Evolutionary conservation across 2,888 invertebrate genomes (phyloP), one percentile per base, ranked within the genome.

Genomic region (Xestia ashworthii): DNA sequence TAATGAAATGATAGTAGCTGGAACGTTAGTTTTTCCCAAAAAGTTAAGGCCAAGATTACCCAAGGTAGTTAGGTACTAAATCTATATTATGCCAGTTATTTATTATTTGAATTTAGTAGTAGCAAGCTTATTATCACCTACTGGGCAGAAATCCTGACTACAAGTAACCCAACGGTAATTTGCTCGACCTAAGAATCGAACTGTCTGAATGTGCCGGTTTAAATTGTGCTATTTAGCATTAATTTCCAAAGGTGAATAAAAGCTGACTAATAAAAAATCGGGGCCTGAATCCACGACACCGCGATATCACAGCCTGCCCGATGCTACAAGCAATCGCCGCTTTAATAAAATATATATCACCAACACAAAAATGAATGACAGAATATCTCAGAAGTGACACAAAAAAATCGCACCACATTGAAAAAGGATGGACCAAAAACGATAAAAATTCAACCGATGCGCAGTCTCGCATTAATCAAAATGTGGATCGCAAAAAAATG

Each of bases 401-500:
- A 91, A 92, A 92, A 92, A 92, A 89, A 80, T 78, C 78, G 74
- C 87, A 81, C 80, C 83, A 86, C 85, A 86, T 89, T 87, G 87
- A 92, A 91, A 92, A 92, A 93, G 92, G 91, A 92, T 93, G 93
- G 90, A 86, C 93, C 92, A 92, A 93, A 95, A 95, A 94, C 93
- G 93, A 94, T 93, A 93, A 94, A 93, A 94, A 89, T 90, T 86
- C 88, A 89, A 91, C 88, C 90, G 89, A 89, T 81, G 83, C 80
- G 87, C 90, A 84, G 85, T 67, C 89, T 86, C 86, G 83, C 94
- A 95, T 95, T 94, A 94, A 95, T 95, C 95, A 95, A 95, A 94
- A 93, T 91, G 92, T 91, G 92, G 90, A 92, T 92, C 93, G 93
- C 94, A 95, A 95, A 95, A 95, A 95, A 94, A 90, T 87, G 60